Base-by-base conservation (phyloP, 1,140 invertebrate species). In the Diorhabda sublineata region DNA sequence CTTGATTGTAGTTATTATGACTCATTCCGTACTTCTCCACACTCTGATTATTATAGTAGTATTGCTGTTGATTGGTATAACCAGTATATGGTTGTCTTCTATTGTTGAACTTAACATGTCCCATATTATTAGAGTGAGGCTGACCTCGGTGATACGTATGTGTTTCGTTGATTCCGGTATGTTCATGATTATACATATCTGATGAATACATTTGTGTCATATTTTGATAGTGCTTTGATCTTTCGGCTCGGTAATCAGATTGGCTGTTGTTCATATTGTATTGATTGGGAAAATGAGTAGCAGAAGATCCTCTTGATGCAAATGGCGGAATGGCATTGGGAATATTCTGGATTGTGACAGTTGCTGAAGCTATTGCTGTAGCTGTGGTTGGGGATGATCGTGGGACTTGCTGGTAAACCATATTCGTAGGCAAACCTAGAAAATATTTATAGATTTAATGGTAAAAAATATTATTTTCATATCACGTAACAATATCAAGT, bases 301-400 rank as follows among this genome's bases (percentile, higher is more conserved):
- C 70, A 59, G 74, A 71, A 47, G 85, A 81, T 42, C 83, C 84
- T 79, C 85, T 77, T 2, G 65, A 59, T 11, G 84, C 84, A 73
- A 86, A 86, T 0, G 85, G 83, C 3, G 85, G 85, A 73, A 86
- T 82, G 6, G 83, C 79, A 70, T 86, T 86, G 5, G 84, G 83
- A 59, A 86, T 82, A 66, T 85, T 82, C 76, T 87, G 85, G 6
- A 85, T 81, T 76, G 87, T 82, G 60, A 87, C 80, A 67, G 86
- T 82, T 60, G 87, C 81, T 69, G 84, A 82, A 68, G 85, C 79
- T 72, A 88, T 84, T 62, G 85, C 84, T 0, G 85, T 84, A 2
- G 85, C 84, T 4, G 85, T 87, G 0, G 88, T 89, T 0, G 86
- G 86, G 9, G 86, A 87, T 2, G 85, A 87, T 60, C 88, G 78